Percentiles rank a stretch among this genome's conserved stretches.
phyloP scores from a whole-genome alignment of 2,797 vertebrate species.

The Caiman crocodilus region DNA sequence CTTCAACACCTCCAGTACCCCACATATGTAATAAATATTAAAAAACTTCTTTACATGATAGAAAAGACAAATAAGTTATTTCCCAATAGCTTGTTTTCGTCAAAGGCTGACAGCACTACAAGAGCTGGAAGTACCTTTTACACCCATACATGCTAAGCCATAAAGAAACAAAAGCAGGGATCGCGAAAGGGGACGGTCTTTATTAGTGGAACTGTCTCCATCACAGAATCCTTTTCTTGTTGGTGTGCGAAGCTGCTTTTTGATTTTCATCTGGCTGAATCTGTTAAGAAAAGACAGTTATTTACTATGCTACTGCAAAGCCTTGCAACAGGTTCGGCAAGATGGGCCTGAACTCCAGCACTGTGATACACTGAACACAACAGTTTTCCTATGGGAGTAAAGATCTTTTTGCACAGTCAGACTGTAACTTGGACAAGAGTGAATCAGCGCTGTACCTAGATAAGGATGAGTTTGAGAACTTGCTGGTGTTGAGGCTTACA shows the following conservation, averaged over 20 bases:
- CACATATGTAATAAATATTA: constrained; percentile 62
- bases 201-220: constrained; percentile 56
- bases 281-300: constrained; percentile 59
- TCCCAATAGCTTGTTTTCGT: constrained; percentile 36
- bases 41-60: constrained; percentile 49
- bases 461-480: fast-evolving
- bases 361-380: not conserved
- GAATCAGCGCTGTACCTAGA: not conserved
- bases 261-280: constrained; percentile 69
- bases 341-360: not conserved
- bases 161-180: constrained; percentile 27
- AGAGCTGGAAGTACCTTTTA: constrained; percentile 23
- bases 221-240: constrained; percentile 76
- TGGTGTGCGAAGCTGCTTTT: constrained; percentile 66
- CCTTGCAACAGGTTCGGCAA: not conserved
- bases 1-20: constrained; percentile 51
- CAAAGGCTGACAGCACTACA: constrained; percentile 31
- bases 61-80: constrained; percentile 70
- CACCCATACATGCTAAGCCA: constrained; percentile 58
- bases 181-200: constrained; percentile 22
- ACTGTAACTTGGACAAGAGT: not conserved
- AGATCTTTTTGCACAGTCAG: not conserved
- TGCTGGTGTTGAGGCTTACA: not conserved
- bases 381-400: not conserved
- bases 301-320: not conserved